Conservation (phyloP, 37 sponge, comb jelly and placozoan genomes). For the Beroe ovata region DNA sequence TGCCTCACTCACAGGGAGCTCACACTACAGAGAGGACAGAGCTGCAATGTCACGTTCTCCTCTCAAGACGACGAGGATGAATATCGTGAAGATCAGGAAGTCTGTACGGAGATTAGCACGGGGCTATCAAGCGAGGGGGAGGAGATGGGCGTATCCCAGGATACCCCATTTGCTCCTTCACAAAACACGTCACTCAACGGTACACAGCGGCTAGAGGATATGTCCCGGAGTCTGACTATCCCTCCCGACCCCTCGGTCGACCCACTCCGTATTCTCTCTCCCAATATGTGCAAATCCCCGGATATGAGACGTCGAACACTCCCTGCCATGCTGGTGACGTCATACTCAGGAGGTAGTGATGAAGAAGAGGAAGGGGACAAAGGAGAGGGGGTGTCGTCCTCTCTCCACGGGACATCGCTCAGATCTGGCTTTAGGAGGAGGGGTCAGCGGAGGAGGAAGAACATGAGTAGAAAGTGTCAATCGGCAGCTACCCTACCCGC, state of each 20-base stretch:
- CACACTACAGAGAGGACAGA: not conserved
- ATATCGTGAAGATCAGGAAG: not conserved
- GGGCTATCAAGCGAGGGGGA: not conserved
- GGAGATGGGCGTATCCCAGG: not conserved
- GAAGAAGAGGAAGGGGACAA: not conserved
- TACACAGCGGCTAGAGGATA: not conserved
- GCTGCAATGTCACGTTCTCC: not conserved
- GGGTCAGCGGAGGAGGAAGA: slow-evolving; percentile 24
- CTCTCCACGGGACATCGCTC: no score
- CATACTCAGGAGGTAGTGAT: slow-evolving; percentile 6
- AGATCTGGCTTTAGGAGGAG: slow-evolving; percentile 29
- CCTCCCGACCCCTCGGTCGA: not conserved
- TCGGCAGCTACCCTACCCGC: not conserved
- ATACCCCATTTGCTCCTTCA: not conserved
- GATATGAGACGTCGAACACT: slow-evolving; percentile 7
- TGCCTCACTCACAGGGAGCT: no score
- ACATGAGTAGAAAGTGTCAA: not conserved
- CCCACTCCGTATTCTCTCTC: not conserved
- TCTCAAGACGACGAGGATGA: not conserved
- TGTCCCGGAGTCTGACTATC: not conserved
- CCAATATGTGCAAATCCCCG: not conserved
- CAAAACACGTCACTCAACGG: not conserved
- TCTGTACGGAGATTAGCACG: not conserved
- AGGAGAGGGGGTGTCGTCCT: slow-evolving; percentile 19
- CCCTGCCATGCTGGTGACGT: slow-evolving; percentile 50